Conservation (phyloP, 1,140 invertebrate genomes). For the Euwallacea similis region DNA sequence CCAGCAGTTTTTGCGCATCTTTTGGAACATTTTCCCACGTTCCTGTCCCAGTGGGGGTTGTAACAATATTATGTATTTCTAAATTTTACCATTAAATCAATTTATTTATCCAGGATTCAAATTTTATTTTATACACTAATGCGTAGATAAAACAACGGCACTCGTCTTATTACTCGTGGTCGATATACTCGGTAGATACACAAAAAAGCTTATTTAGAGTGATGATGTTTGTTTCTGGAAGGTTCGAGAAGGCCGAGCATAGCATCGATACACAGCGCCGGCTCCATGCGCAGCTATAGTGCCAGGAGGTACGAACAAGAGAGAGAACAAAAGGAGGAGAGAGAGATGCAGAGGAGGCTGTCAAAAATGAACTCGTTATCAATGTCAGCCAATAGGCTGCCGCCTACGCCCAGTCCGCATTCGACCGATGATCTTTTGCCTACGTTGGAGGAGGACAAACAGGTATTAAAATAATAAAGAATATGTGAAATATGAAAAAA, state of each 20-base stretch:
- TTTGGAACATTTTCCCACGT: too few species aligned
- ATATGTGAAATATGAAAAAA: too few species aligned
- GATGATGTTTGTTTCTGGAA: slow-evolving; percentile 48
- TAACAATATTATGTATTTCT: too few species aligned
- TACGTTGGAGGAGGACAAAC: slow-evolving; percentile 72
- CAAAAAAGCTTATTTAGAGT: too few species aligned
- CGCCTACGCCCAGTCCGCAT: slow-evolving; percentile 71
- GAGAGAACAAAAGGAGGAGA: slow-evolving; percentile 73
- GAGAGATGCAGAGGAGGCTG: slow-evolving; percentile 72
- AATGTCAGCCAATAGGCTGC: slow-evolving; percentile 51
- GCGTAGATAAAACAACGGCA: too few species aligned
- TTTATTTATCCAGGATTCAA: too few species aligned
- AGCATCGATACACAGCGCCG: slow-evolving; percentile 77
- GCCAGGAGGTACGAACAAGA: slow-evolving; percentile 74
- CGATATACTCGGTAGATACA: too few species aligned
- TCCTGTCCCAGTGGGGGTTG: too few species aligned
- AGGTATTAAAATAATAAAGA: slow-evolving; percentile 55
- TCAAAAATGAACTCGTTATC: slow-evolving; percentile 58
- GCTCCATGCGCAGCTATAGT: slow-evolving; percentile 77
- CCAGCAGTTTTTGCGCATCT: too few species aligned
- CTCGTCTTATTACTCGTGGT: too few species aligned
- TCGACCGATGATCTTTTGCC: slow-evolving; percentile 77
- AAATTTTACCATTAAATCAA: too few species aligned
- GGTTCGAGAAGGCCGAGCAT: slow-evolving; percentile 81
- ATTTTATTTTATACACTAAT: too few species aligned